Evolutionary conservation across 1,140 invertebrate species (phyloP).

Genomic region (Drosophila tani): DNA sequence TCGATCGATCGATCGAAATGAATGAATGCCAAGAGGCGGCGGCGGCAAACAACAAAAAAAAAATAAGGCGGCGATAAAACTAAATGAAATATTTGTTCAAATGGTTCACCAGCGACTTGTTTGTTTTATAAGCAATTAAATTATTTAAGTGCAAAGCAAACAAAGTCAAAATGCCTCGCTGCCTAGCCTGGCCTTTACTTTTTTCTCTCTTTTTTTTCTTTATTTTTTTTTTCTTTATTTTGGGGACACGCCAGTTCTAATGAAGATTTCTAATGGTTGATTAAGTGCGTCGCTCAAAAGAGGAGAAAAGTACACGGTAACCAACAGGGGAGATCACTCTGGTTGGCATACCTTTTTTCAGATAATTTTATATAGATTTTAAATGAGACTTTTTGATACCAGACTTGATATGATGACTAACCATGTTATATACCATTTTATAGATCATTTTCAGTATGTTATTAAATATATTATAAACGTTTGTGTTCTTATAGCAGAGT

Average conservation of each 20-base stretch:
- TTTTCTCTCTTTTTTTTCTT: neutral
- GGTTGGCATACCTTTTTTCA: neutral
- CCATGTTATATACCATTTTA: too few relatives aligned
- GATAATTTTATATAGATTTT: neutral
- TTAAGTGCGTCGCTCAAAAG: constrained; percentile 49
- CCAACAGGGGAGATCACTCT: neutral
- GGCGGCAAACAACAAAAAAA: constrained; percentile 58
- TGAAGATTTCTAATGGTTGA: constrained; percentile 77
- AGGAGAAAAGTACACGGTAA: constrained; percentile 13
- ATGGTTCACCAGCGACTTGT: constrained; percentile 48
- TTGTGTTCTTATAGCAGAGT: too few relatives aligned
- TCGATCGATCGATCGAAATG: constrained; percentile 12
- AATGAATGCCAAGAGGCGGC: neutral
- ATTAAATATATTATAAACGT: too few relatives aligned
- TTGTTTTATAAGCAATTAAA: constrained; percentile 82
- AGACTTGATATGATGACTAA: too few relatives aligned
- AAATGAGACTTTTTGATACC: too few relatives aligned
- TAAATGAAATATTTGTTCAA: constrained; percentile 49
- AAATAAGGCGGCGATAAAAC: constrained; percentile 24
- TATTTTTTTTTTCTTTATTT: constrained; percentile 23
- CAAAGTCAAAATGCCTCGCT: constrained; percentile 54
- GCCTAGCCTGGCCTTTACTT: constrained; percentile 6
- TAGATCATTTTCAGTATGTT: too few relatives aligned
- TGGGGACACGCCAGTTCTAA: constrained; percentile 59
- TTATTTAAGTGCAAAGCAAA: constrained; percentile 81